phyloP scores from a whole-genome alignment of 2,888 invertebrate species.

The Cheilosia scutellata region DNA sequence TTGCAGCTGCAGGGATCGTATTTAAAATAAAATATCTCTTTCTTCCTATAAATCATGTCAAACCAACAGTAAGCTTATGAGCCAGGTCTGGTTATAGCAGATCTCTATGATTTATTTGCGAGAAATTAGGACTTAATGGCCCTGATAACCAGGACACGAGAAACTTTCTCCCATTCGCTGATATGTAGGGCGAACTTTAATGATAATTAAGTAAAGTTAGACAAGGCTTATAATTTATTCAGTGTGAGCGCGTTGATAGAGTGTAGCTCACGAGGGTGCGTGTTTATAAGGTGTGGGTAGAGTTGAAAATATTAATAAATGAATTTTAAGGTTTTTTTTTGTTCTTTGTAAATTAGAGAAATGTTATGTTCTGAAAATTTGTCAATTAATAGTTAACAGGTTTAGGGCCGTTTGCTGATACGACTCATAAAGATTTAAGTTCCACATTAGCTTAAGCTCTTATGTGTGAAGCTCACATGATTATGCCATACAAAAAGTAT shows the following conservation, averaged over 20 bases:
- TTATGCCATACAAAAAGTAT: too few species aligned
- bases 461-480: too few species aligned
- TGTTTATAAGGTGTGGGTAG: not conserved
- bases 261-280: not conserved
- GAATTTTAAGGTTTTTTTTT: not conserved
- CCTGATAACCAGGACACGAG: conserved; percentile 46
- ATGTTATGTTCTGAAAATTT: too few species aligned
- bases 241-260: not conserved
- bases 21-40: not conserved
- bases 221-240: conserved; percentile 34
- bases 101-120: conserved; percentile 44
- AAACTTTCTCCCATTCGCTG: conserved; percentile 11
- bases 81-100: conserved; percentile 19
- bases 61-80: not conserved
- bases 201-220: conserved; percentile 49
- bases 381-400: too few species aligned
- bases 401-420: too few species aligned
- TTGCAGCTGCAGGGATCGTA: conserved; percentile 2
- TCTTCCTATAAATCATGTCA: conserved; percentile 43
- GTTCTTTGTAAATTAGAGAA: too few species aligned
- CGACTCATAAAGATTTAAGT: too few species aligned
- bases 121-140: conserved; percentile 55
- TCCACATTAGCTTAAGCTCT: too few species aligned
- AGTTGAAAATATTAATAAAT: not conserved
- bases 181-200: conserved; percentile 20